A percentile compares a stretch with the other conserved stretches of the same genome.
phyloP scores from a whole-genome alignment of 2,113 vertebrate species.

The Manacus vitellinus region DNA sequence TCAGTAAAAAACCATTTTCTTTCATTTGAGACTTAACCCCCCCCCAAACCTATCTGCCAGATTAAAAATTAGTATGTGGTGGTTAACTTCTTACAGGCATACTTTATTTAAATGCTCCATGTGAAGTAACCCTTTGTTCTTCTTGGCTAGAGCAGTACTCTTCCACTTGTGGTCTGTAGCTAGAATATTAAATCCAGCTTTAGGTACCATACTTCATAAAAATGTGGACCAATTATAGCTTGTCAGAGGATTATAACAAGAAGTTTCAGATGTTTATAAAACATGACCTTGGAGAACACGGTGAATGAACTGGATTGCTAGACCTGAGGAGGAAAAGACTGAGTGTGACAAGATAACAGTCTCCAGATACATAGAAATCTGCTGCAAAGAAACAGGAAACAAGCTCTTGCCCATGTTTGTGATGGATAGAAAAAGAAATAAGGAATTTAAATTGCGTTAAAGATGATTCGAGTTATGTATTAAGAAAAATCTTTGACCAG shows the following conservation, averaged over 20 bases:
- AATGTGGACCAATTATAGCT: neutral
- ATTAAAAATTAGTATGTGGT: neutral
- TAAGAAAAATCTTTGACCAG: neutral
- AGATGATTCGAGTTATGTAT: constrained; percentile 4
- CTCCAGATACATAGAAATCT: neutral
- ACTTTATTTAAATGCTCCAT: neutral
- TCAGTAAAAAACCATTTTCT: neutral
- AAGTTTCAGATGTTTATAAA: constrained; percentile 44
- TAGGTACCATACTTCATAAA: neutral
- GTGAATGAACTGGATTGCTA: neutral
- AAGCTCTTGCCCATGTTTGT: neutral
- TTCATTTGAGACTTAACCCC: neutral
- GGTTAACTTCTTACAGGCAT: neutral
- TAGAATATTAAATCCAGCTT: neutral
- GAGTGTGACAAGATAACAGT: constrained; percentile 45
- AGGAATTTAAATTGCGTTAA: neutral
- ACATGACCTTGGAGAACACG: neutral
- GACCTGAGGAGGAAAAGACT: neutral
- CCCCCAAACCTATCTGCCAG: neutral
- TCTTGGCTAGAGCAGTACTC: neutral
- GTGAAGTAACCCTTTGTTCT: neutral
- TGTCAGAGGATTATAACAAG: neutral
- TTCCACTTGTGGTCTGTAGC: neutral
- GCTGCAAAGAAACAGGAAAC: neutral
- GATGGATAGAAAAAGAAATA: constrained; percentile 10